Conservation (phyloP, 1,140 invertebrate genomes). For the Brachionus rotundiformis region DNA sequence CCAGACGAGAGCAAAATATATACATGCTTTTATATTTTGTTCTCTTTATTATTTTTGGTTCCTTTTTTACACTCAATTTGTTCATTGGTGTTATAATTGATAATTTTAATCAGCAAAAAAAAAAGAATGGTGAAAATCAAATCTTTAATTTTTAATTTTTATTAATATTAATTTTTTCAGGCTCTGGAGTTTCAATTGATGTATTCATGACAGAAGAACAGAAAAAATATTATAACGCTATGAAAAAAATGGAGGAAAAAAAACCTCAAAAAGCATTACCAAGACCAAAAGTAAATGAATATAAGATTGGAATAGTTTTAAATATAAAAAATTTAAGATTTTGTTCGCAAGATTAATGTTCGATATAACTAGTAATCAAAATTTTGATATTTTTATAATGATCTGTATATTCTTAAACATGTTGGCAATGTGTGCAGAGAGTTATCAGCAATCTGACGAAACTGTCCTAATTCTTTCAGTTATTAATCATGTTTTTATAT, state of each 20-base stretch:
- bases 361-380: constrained; percentile 94
- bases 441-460: constrained; percentile 81
- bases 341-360: constrained; percentile 91
- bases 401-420: constrained; percentile 97
- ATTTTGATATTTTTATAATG: constrained; percentile 99
- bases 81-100: constrained; percentile 98
- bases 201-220: constrained; percentile 99
- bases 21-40: constrained; percentile 98
- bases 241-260: constrained; percentile 99
- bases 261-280: constrained; percentile 96
- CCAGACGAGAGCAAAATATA: constrained; percentile 86
- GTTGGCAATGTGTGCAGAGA: constrained; percentile 96
- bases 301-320: too few relatives aligned
- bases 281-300: constrained; percentile 85
- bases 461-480: constrained; percentile 80
- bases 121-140: constrained; percentile 70
- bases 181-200: constrained; percentile 81
- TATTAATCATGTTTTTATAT: constrained; percentile 95
- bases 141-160: background rate
- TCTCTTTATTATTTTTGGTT: constrained; percentile 94
- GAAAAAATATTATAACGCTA: constrained; percentile 99
- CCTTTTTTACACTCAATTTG: constrained; percentile 94
- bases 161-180: constrained; percentile 67
- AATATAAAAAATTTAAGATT: constrained; percentile 72
- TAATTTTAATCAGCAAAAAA: constrained; percentile 98